Conservation (phyloP, 1,140 invertebrate species). For the Grapholita molesta region DNA sequence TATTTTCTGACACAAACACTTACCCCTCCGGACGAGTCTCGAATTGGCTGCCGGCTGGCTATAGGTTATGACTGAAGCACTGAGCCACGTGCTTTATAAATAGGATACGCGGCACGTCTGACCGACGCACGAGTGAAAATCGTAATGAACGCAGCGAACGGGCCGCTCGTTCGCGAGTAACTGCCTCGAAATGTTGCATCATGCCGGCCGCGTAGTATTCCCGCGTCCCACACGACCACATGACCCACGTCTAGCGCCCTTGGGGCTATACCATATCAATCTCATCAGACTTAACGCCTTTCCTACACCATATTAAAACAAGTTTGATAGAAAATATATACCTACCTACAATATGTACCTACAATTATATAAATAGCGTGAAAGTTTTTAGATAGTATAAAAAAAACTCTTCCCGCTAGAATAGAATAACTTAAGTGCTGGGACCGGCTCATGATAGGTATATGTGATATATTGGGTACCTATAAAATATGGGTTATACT, state of each 20-base stretch:
- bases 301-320: too few species aligned
- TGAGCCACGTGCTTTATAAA: conserved; percentile 56
- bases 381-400: too few species aligned
- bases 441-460: too few species aligned
- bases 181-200: conserved; percentile 10
- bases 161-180: background rate
- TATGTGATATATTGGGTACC: too few species aligned
- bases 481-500: too few species aligned
- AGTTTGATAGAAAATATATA: too few species aligned
- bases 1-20: conserved; percentile 16
- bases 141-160: conserved; percentile 42
- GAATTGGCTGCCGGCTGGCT: conserved; percentile 18
- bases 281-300: background rate
- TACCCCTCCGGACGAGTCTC: conserved; percentile 11
- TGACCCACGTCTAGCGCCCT: background rate
- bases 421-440: too few species aligned
- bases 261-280: background rate
- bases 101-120: conserved; percentile 35
- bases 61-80: conserved; percentile 47
- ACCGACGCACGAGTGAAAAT: conserved; percentile 41
- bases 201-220: background rate
- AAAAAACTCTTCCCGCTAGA: too few species aligned
- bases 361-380: too few species aligned
- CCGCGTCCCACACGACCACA: background rate
- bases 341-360: too few species aligned